Evolutionary conservation across 2,888 invertebrate genomes (phyloP).

Genomic region (Deilephila elpenor): DNA sequence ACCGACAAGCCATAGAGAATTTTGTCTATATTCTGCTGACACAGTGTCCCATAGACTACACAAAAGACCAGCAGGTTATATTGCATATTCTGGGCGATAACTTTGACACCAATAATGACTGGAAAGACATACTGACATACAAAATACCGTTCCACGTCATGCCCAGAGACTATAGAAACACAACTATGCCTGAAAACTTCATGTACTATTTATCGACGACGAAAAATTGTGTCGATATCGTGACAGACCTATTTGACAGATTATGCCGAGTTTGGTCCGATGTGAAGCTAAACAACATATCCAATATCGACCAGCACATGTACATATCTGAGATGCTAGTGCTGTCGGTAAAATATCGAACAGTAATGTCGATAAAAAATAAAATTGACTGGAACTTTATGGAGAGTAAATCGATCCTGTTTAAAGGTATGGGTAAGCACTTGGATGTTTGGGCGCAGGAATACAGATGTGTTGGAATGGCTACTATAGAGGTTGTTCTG

Average conservation of each 20-base stretch:
- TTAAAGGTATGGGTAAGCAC: constrained; percentile 88
- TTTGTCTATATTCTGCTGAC: constrained; percentile 84
- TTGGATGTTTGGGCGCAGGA: constrained; percentile 86
- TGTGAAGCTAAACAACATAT: constrained; percentile 85
- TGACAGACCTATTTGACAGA: constrained; percentile 78
- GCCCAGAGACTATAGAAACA: constrained; percentile 85
- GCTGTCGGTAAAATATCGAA: constrained; percentile 80
- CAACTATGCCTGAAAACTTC: constrained; percentile 84
- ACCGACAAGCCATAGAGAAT: constrained; percentile 85
- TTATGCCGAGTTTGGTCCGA: constrained; percentile 88
- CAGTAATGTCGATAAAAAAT: constrained; percentile 57
- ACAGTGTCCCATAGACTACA: constrained; percentile 74
- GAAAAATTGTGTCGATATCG: constrained; percentile 55
- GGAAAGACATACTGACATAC: constrained; percentile 86
- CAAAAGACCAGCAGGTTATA: constrained; percentile 67
- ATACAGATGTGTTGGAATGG: constrained; percentile 89
- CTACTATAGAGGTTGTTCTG: constrained; percentile 87
- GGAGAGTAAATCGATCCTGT: constrained; percentile 81
- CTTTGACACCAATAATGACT: constrained; percentile 81
- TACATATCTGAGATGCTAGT: constrained; percentile 88
- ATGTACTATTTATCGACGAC: constrained; percentile 84
- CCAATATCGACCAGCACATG: constrained; percentile 88
- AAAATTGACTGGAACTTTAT: constrained; percentile 57
- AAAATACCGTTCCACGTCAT: constrained; percentile 70
- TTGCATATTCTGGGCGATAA: constrained; percentile 79